Evolutionary conservation across 1,140 invertebrate species (phyloP), one percentile per base, ranked within the genome.

Genomic region (Cryptotermes secundus): DNA sequence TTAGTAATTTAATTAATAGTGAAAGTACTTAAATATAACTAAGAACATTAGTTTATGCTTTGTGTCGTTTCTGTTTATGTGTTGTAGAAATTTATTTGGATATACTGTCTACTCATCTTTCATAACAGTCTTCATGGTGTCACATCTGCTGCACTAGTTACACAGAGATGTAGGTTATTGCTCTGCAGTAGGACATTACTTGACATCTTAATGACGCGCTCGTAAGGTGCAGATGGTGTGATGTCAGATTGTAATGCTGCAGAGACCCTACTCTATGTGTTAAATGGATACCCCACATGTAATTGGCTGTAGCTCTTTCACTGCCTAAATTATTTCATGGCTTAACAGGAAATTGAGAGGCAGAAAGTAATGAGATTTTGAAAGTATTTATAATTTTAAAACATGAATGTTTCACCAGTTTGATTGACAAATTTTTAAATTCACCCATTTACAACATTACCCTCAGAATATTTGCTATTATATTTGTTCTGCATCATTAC

Each of bases 1-100:
- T 80, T 80, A 80, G 80, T 80, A 36, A 80, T 35, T 80, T 80
- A 36, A 80, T 80, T 80, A 10, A 14, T 36, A 80, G 4, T 80
- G 34, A 36, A 80, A 80, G 80, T 80, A 80, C 80, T 80, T 80
- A 80, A 80, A 35, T 34, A 19, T 80, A 80, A 19, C 16, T 3
- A 3, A 80, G 34, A 36, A 36, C 36, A 2, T 36, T 80, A 80
- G 10, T 34, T 22, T 34, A 34, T 80, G 79, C n/a, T 12, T 12
- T 9, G 7, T 80, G 79, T 80, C 35, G 12, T 36, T 19, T 36
- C 34, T 38, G 34, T 80, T 24, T 36, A 19, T 80, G 12, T 80
- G 80, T 36, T 36, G 80, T 80, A 80, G 7, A 19, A 80, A 80
- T 14, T 36, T 14, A 19, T 80, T 24, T 80, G 34, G 36, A 24